phyloP scores from a whole-genome alignment of 1,140 invertebrate genomes.

The Drosophila triauraria region DNA sequence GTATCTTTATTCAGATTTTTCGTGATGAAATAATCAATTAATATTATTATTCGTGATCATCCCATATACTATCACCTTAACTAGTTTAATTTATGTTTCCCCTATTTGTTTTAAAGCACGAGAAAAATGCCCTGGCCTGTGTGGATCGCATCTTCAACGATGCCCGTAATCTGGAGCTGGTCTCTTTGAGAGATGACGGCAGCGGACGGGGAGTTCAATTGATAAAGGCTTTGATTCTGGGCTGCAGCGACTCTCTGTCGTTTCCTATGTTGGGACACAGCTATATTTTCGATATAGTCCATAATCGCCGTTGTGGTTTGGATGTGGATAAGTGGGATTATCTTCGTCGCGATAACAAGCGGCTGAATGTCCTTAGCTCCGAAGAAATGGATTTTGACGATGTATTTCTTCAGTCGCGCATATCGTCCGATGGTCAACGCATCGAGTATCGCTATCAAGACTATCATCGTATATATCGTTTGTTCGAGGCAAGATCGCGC shows the following conservation, averaged over 20 bases:
- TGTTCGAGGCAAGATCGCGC: slow-evolving; percentile 56
- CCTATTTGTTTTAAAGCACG: slow-evolving; percentile 46
- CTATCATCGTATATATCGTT: slow-evolving; percentile 65
- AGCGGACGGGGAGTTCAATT: slow-evolving; percentile 67
- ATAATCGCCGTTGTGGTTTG: slow-evolving; percentile 88
- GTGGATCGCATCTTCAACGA: slow-evolving; percentile 70
- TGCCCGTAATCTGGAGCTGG: slow-evolving; percentile 24
- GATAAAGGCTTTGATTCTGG: slow-evolving; percentile 73
- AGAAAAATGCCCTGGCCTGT: slow-evolving; percentile 51
- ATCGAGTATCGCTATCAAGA: slow-evolving; percentile 78
- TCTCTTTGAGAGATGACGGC: slow-evolving; percentile 57
- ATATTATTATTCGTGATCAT: too few relatives aligned
- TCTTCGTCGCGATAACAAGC: slow-evolving; percentile 87
- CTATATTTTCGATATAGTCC: slow-evolving; percentile 86
- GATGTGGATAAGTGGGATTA: slow-evolving; percentile 92
- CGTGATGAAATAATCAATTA: too few relatives aligned
- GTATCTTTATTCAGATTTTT: too few relatives aligned
- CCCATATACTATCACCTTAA: too few relatives aligned
- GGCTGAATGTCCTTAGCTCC: slow-evolving; percentile 40
- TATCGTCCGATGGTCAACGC: slow-evolving; percentile 62
- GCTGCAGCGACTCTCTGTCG: slow-evolving; percentile 38
- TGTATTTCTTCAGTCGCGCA: slow-evolving; percentile 60
- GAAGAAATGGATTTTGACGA: slow-evolving; percentile 68
- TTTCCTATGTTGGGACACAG: slow-evolving; percentile 60
- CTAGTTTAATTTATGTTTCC: not conserved